Evolutionary conservation across 2,797 vertebrate species (phyloP).

Genomic region (Lagorchestes hirsutus): DNA sequence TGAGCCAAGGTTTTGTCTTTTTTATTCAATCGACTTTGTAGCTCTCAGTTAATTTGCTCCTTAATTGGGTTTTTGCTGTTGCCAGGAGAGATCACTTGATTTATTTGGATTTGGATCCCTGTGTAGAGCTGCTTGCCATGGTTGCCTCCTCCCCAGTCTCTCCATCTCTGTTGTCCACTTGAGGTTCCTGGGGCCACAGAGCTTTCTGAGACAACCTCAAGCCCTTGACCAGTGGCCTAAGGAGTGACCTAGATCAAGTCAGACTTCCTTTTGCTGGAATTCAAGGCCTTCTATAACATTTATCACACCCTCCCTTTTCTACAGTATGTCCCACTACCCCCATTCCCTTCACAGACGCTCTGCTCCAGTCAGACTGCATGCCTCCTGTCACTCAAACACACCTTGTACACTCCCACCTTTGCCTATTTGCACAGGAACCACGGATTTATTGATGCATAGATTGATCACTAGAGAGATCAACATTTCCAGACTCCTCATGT

Average conservation of each 20-base stretch:
- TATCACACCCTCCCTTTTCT: not conserved
- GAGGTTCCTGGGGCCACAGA: not conserved
- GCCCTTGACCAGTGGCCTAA: not conserved
- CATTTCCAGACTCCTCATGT: not conserved
- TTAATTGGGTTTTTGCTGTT: conserved; percentile 48
- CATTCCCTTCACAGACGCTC: not conserved
- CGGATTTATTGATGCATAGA: not conserved
- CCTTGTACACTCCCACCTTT: not conserved
- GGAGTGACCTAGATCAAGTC: not conserved
- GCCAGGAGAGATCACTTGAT: not conserved
- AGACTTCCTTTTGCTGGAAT: not conserved
- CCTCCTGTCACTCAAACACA: not conserved
- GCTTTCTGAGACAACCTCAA: not conserved
- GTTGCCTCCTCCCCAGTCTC: not conserved
- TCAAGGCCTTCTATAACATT: not conserved
- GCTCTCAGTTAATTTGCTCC: conserved; percentile 1
- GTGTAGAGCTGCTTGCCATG: not conserved
- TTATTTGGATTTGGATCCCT: not conserved
- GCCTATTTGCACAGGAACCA: not conserved
- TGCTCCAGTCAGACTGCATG: not conserved
- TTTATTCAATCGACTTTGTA: not conserved
- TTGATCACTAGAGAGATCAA: too few species aligned
- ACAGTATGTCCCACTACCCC: not conserved
- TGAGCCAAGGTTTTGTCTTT: not conserved
- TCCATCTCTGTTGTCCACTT: not conserved